Conservation (phyloP, 2,113 vertebrate species). For the Gasterosteus nipponicus region DNA sequence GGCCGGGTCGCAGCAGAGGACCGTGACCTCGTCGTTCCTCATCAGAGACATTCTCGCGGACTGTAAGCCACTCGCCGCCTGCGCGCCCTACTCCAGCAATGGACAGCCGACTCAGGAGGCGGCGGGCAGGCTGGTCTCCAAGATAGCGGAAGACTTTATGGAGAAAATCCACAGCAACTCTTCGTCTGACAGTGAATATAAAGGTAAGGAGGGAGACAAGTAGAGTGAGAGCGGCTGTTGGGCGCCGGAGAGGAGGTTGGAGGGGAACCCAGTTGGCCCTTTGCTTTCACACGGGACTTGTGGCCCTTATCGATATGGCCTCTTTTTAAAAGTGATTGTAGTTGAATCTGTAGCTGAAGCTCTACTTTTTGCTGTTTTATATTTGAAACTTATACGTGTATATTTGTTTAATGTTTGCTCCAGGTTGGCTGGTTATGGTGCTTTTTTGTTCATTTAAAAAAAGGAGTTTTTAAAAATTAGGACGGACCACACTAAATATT, state of each 20-base stretch:
- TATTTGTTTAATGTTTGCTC: background rate
- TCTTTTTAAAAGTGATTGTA: background rate
- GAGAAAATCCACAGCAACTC: constrained; percentile 93
- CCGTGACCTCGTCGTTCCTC: constrained; percentile 97
- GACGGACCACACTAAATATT: background rate
- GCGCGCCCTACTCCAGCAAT: constrained; percentile 96
- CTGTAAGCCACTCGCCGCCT: constrained; percentile 96
- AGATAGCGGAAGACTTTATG: constrained; percentile 91
- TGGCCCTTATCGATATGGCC: background rate
- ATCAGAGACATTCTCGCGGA: constrained; percentile 98
- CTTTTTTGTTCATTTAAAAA: background rate
- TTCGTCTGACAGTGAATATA: constrained; percentile 95
- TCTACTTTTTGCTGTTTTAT: background rate
- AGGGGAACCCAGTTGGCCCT: background rate
- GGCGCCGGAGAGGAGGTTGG: background rate
- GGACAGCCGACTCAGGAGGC: constrained; percentile 89
- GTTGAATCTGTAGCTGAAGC: background rate
- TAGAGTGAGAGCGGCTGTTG: background rate
- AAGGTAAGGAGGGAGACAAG: constrained; percentile 84
- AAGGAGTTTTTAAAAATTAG: background rate
- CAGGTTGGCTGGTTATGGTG: background rate
- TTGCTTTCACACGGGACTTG: background rate
- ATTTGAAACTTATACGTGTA: background rate
- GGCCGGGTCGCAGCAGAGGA: constrained; percentile 92
- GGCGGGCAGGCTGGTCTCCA: constrained; percentile 86